phyloP scores from a whole-genome alignment of 1,140 invertebrate genomes.

The Atta texana region DNA sequence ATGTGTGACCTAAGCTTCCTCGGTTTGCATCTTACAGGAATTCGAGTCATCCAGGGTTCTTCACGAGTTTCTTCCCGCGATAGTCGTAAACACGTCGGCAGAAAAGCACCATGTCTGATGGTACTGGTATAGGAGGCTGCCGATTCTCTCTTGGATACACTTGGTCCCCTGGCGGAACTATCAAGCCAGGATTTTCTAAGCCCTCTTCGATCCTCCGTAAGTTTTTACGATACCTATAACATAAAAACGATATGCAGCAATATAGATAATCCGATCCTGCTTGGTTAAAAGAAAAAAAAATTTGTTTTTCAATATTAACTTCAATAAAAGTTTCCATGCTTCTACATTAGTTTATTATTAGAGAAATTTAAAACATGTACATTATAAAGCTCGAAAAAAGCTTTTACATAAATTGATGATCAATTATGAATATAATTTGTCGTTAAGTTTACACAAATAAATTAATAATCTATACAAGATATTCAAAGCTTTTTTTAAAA shows the following conservation, averaged over 20 bases:
- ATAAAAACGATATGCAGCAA: constrained; percentile 48
- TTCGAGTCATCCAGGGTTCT: constrained; percentile 89
- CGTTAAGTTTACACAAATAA: not conserved
- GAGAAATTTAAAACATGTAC: not conserved
- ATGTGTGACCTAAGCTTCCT: constrained; percentile 62
- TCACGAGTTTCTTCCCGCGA: constrained; percentile 92
- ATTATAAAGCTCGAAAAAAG: not conserved
- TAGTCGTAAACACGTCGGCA: constrained; percentile 98
- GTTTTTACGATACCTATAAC: constrained; percentile 89
- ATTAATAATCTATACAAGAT: not conserved
- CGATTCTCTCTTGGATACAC: constrained; percentile 86
- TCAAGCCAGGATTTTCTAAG: constrained; percentile 86
- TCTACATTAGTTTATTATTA: not conserved
- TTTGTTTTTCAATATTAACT: constrained; percentile 10
- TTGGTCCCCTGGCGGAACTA: constrained; percentile 88
- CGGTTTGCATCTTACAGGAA: constrained; percentile 74
- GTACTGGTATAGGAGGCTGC: constrained; percentile 91
- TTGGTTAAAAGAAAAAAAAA: not conserved
- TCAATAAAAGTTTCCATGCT: constrained; percentile 31
- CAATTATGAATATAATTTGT: not conserved
- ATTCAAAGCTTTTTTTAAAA: not conserved
- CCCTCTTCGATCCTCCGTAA: constrained; percentile 88
- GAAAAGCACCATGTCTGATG: constrained; percentile 96
- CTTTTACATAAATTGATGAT: not conserved
- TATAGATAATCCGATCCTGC: not conserved